Conservation (phyloP, 2,888 invertebrate species). For the Pogonocherus hispidulus region DNA sequence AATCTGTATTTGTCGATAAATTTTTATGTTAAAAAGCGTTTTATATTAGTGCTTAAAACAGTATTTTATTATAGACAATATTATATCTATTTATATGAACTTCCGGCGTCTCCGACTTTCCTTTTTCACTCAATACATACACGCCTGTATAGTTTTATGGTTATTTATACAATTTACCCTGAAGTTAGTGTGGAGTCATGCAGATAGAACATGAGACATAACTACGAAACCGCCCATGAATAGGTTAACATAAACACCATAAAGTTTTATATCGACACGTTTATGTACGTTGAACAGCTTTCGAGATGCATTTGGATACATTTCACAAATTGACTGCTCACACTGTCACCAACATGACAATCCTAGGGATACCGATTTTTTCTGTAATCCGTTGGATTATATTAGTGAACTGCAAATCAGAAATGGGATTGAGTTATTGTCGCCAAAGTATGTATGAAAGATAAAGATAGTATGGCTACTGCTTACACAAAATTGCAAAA, state of each 20-base stretch:
- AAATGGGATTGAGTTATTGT: too few relatives aligned
- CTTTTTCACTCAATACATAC: not conserved
- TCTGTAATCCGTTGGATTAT: not conserved
- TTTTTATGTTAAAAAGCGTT: too few relatives aligned
- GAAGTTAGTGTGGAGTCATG: not conserved
- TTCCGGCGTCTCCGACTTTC: not conserved
- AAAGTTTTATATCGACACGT: constrained; percentile 2
- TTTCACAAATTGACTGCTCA: not conserved
- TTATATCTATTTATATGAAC: not conserved
- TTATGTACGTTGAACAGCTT: not conserved
- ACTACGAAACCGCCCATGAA: not conserved
- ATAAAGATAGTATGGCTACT: too few relatives aligned
- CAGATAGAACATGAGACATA: constrained; percentile 4
- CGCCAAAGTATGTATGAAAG: too few relatives aligned
- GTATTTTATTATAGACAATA: not conserved
- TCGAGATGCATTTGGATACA: not conserved
- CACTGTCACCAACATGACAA: not conserved
- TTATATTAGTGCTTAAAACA: not conserved
- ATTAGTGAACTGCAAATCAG: too few relatives aligned
- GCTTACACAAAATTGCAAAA: too few relatives aligned
- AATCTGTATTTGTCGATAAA: too few relatives aligned
- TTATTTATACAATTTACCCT: not conserved
- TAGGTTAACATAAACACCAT: not conserved
- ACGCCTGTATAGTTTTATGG: not conserved
- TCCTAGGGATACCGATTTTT: not conserved